Conservation (phyloP, 2,797 vertebrate species). For the Pseudochaenichthys georgianus region DNA sequence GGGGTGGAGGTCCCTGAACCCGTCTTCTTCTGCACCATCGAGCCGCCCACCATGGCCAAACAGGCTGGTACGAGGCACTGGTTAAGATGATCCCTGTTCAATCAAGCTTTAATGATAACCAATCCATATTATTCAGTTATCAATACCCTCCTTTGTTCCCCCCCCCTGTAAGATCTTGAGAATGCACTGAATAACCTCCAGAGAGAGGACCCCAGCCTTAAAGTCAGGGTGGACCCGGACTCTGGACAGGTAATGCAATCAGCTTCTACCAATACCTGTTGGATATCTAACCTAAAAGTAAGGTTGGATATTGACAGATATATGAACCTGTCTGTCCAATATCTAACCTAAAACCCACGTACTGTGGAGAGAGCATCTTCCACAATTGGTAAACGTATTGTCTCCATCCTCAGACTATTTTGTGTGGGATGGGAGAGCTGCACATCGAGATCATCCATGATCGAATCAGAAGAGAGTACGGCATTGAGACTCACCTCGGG, state of each 20-base stretch:
- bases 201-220: slow-evolving; percentile 97
- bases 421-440: slow-evolving; percentile 98
- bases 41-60: slow-evolving; percentile 92
- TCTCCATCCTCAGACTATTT: slow-evolving; percentile 85
- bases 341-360: too few species aligned
- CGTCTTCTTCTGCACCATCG: slow-evolving; percentile 98
- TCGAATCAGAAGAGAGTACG: slow-evolving; percentile 93
- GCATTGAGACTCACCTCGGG: slow-evolving; percentile 93
- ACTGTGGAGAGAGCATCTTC: not conserved
- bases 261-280: not conserved
- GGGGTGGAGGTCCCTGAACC: slow-evolving; percentile 96
- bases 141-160: too few species aligned
- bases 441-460: slow-evolving; percentile 98
- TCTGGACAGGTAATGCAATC: slow-evolving; percentile 91
- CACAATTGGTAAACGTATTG: not conserved
- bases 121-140: too few species aligned
- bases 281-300: too few species aligned
- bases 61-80: slow-evolving; percentile 87
- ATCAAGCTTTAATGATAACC: too few species aligned
- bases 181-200: slow-evolving; percentile 92
- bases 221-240: slow-evolving; percentile 93
- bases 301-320: too few species aligned
- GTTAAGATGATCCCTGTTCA: not conserved
- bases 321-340: too few species aligned
- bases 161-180: slow-evolving; percentile 89